Evolutionary conservation across 2,113 vertebrate species (phyloP).

Genomic region (Balaeniceps rex): DNA sequence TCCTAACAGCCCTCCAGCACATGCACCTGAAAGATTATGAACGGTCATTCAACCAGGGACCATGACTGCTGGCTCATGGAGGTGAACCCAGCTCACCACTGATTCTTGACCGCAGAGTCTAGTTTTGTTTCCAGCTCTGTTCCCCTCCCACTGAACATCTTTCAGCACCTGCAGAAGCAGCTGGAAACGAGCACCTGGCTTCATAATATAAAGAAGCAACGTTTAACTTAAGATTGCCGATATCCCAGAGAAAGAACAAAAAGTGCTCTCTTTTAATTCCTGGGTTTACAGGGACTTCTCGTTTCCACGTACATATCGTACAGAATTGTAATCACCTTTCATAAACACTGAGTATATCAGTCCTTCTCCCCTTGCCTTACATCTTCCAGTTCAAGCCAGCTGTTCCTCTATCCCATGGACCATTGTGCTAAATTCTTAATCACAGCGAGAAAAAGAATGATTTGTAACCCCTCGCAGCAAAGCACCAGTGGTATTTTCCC

Average conservation of each 20-base stretch:
- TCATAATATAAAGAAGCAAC: background rate
- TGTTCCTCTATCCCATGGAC: background rate
- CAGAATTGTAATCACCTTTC: background rate
- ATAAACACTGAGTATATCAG: background rate
- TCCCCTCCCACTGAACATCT: background rate
- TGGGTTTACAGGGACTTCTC: background rate
- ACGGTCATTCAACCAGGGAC: too few relatives aligned
- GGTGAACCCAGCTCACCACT: background rate
- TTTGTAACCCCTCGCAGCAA: background rate
- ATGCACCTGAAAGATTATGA: rapidly evolving
- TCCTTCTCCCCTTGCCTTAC: background rate
- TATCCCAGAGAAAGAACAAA: background rate
- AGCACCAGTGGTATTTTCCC: background rate
- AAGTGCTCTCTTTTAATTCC: background rate
- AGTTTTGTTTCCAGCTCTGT: background rate
- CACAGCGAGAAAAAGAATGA: background rate
- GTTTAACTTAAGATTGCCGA: background rate
- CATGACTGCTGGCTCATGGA: rapidly evolving
- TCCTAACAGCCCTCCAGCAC: background rate
- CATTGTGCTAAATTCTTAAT: background rate
- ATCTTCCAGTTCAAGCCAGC: background rate
- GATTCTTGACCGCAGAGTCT: rapidly evolving
- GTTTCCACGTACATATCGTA: background rate
- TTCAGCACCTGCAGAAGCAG: background rate
- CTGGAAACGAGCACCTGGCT: background rate